Conservation (phyloP, 2,888 invertebrate genomes). For the Coelinius sp. region DNA sequence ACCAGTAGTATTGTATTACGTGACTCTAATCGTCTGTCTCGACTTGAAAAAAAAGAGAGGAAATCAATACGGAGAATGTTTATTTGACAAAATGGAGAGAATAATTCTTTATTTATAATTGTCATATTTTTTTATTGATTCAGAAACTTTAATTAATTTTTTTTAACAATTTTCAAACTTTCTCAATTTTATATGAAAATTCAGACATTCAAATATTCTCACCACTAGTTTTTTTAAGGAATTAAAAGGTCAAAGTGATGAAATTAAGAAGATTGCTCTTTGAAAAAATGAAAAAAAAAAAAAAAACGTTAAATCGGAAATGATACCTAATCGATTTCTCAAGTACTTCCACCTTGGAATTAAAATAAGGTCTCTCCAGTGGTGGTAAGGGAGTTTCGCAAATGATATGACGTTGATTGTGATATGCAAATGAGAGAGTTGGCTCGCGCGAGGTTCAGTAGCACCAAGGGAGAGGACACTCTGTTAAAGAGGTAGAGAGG, state of each 20-base stretch:
- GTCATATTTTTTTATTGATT: too few relatives aligned
- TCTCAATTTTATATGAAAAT: too few relatives aligned
- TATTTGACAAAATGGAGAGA: neutral
- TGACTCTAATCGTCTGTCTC: neutral
- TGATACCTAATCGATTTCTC: neutral
- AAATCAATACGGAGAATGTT: neutral
- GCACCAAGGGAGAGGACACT: conserved; percentile 20
- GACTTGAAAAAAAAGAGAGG: too few relatives aligned
- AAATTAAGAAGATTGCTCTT: neutral
- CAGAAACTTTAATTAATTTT: too few relatives aligned
- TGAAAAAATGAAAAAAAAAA: neutral
- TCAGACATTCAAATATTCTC: too few relatives aligned
- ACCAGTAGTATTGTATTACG: neutral
- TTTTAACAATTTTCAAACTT: too few relatives aligned
- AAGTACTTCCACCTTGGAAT: conserved; percentile 4
- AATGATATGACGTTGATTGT: conserved; percentile 67
- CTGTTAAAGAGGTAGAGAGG: conserved; percentile 33
- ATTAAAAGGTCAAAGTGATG: too few relatives aligned
- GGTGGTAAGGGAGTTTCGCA: conserved; percentile 42
- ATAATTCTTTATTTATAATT: neutral
- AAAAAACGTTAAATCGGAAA: neutral
- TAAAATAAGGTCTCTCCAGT: neutral
- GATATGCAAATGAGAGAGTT: conserved; percentile 63
- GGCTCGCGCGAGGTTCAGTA: conserved; percentile 12
- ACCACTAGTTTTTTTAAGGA: too few relatives aligned